A percentile compares a stretch with the other conserved stretches of the same genome.
phyloP scores from a whole-genome alignment of 2,888 invertebrate genomes.

The Frankliniella fusca region DNA sequence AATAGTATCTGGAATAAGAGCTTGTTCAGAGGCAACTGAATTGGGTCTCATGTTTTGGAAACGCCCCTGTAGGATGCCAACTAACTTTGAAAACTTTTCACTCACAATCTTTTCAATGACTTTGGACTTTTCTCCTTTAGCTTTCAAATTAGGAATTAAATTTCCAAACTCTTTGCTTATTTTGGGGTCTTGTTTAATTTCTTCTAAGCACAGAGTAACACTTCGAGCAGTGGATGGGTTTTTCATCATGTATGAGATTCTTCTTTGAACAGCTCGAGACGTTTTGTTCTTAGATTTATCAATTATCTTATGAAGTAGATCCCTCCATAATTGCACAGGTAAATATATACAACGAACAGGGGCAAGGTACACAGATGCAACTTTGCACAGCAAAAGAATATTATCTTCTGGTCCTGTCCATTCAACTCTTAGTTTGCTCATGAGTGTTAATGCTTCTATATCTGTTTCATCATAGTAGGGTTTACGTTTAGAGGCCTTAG shows the following conservation, averaged over 20 bases:
- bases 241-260: conserved; percentile 59
- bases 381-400: conserved; percentile 62
- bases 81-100: conserved; percentile 38
- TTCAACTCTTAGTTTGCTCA: conserved; percentile 56
- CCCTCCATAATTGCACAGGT: conserved; percentile 35
- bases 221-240: conserved; percentile 57
- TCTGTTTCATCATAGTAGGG: conserved; percentile 60
- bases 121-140: conserved; percentile 45
- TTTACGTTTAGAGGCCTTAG: conserved; percentile 31
- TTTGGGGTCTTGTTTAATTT: conserved; percentile 56
- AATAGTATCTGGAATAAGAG: conserved; percentile 40
- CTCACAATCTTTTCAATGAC: conserved; percentile 39
- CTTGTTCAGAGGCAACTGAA: conserved; percentile 28
- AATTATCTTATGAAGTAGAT: conserved; percentile 29
- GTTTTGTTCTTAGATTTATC: conserved; percentile 60
- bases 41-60: conserved; percentile 36
- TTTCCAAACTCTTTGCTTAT: conserved; percentile 42
- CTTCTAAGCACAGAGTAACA: conserved; percentile 58
- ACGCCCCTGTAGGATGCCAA: conserved; percentile 35
- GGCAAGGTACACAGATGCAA: conserved; percentile 56
- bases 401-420: conserved; percentile 69
- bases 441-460: conserved; percentile 57
- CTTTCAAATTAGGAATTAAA: conserved; percentile 33
- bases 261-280: conserved; percentile 61
- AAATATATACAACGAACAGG: conserved; percentile 43